A percentile compares a stretch with the other conserved stretches of the same genome.
These are phyloP conservation scores for Eupithecia vulgata DNA, from an alignment of 2,888 invertebrate species.

Conservation along the genomic window DNA sequence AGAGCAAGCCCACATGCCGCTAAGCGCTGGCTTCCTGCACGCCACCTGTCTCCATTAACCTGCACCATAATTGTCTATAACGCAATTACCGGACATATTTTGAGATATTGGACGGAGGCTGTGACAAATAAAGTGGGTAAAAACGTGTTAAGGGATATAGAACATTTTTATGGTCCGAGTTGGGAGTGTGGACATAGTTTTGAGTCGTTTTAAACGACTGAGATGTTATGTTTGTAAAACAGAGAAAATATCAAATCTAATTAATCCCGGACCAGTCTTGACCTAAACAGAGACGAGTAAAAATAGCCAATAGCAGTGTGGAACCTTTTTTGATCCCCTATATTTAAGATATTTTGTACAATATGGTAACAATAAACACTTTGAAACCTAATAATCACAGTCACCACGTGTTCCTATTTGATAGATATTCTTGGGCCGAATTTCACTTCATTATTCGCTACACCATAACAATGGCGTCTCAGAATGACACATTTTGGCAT, in stretches of 20 bases:
- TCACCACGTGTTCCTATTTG: background rate
- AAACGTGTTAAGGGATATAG: slow-evolving; percentile 24
- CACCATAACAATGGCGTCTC: too few relatives aligned
- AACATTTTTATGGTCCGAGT: slow-evolving; percentile 5
- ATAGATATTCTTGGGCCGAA: background rate
- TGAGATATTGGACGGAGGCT: slow-evolving; percentile 30
- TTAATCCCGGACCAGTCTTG: background rate
- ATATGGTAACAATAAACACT: too few relatives aligned
- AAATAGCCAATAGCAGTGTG: background rate
- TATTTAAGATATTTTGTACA: too few relatives aligned
- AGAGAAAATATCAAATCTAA: background rate
- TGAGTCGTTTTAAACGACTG: background rate
- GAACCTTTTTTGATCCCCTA: too few relatives aligned
- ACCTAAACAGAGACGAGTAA: background rate
- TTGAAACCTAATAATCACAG: too few relatives aligned
- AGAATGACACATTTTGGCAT: too few relatives aligned
- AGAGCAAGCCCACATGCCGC: slow-evolving; percentile 24
- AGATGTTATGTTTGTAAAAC: background rate
- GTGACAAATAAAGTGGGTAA: slow-evolving; percentile 31
- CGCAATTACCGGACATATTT: slow-evolving; percentile 37
- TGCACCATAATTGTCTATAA: slow-evolving; percentile 35
- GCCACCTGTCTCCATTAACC: slow-evolving; percentile 36
- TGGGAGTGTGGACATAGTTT: background rate
- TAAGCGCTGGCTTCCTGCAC: slow-evolving; percentile 37
- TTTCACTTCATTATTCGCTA: too few relatives aligned